Evolutionary conservation across 2,888 invertebrate genomes (phyloP).

Genomic region (Cactoblastis cactorum): DNA sequence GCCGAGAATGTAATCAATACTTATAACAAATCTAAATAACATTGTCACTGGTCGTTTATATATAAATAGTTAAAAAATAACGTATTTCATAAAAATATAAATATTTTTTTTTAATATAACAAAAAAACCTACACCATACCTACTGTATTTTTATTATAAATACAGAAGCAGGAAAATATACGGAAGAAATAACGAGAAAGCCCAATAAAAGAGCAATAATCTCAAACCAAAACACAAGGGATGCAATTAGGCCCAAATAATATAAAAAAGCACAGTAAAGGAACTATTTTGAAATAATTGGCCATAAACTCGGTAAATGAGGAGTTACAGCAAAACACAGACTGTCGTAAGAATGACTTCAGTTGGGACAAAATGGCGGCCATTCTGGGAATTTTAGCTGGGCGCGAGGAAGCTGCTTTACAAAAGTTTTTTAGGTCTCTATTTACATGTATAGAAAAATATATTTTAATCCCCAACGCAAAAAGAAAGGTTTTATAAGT

Average conservation of each 20-base stretch:
- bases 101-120: neutral
- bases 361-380: conserved; percentile 8
- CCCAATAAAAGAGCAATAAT: conserved; percentile 19
- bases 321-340: conserved; percentile 23
- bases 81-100: neutral
- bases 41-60: too few relatives aligned
- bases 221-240: conserved; percentile 24
- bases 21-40: too few relatives aligned
- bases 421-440: too few relatives aligned
- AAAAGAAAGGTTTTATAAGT: too few relatives aligned
- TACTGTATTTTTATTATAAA: too few relatives aligned
- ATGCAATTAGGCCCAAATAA: conserved; percentile 23
- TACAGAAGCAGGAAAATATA: conserved; percentile 16
- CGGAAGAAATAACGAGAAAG: conserved; percentile 12
- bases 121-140: conserved; percentile 19
- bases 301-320: conserved; percentile 47
- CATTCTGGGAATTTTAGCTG: neutral
- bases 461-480: too few relatives aligned
- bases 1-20: too few relatives aligned
- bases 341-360: conserved; percentile 22
- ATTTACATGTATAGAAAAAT: too few relatives aligned
- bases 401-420: too few relatives aligned
- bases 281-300: conserved; percentile 48
- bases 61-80: too few relatives aligned
- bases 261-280: conserved; percentile 22